A percentile compares a stretch with the other conserved stretches of the same genome.
Evolutionary conservation across 2,113 vertebrate genomes (phyloP).

Genomic region (Odontesthes bonariensis): DNA sequence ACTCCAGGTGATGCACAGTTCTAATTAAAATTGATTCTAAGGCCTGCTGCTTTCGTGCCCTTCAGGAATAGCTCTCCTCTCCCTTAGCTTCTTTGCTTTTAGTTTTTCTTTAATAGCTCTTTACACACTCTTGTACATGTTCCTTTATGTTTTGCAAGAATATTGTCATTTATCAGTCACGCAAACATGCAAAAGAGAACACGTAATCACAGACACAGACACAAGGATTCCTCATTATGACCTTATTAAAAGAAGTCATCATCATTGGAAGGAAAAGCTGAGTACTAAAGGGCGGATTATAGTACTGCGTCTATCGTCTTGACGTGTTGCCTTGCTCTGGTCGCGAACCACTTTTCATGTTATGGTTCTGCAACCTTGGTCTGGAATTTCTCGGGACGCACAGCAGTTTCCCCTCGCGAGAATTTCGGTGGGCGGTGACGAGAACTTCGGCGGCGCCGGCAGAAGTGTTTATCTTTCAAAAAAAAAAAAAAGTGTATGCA

Average conservation of each 20-base stretch:
- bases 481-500: too few relatives aligned
- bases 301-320: too few relatives aligned
- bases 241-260: conserved; percentile 76
- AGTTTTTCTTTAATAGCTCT: conserved; percentile 21
- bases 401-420: too few relatives aligned
- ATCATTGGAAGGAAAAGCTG: conserved; percentile 49
- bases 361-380: too few relatives aligned
- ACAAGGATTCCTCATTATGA: conserved; percentile 55
- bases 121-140: neutral
- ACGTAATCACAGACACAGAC: conserved; percentile 13
- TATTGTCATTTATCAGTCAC: conserved; percentile 36
- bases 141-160: conserved; percentile 8
- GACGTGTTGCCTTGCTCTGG: too few relatives aligned
- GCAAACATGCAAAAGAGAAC: neutral
- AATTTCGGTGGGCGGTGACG: too few relatives aligned
- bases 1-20: conserved; percentile 86
- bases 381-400: too few relatives aligned
- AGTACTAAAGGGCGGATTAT: too few relatives aligned
- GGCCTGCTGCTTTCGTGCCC: conserved; percentile 51
- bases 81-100: conserved; percentile 6
- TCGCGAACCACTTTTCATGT: too few relatives aligned
- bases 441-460: too few relatives aligned
- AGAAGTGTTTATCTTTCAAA: too few relatives aligned
- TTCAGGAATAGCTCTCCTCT: conserved; percentile 40
- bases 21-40: conserved; percentile 85